Percentiles rank a stretch among this genome's conserved stretches.
Evolutionary conservation across 2,888 invertebrate genomes (phyloP).

Genomic region (Tupiocoris notatus): DNA sequence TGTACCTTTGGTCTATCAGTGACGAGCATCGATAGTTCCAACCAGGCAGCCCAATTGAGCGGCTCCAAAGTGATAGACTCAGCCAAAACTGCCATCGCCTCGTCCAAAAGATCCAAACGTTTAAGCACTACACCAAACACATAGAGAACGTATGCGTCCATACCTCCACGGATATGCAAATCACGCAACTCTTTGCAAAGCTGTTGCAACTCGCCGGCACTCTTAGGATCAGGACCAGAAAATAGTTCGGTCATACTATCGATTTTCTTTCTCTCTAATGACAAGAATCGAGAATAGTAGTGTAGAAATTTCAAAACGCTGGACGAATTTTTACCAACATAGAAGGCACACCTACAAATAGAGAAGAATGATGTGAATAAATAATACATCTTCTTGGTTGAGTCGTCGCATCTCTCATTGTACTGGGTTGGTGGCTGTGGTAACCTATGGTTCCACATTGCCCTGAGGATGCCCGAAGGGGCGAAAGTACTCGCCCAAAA

Average conservation of each 20-base stretch:
- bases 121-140: constrained; percentile 88
- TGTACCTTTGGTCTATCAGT: constrained; percentile 71
- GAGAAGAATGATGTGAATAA: too few relatives aligned
- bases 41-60: constrained; percentile 93
- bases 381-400: too few relatives aligned
- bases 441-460: too few relatives aligned
- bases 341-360: constrained; percentile 69
- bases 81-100: constrained; percentile 76
- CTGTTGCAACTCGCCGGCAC: constrained; percentile 58
- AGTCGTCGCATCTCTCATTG: too few relatives aligned
- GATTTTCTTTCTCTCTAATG: constrained; percentile 83
- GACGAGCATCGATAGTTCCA: constrained; percentile 83
- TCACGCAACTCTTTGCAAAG: constrained; percentile 61
- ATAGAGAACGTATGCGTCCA: constrained; percentile 86
- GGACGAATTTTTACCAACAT: constrained; percentile 68
- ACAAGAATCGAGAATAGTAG: constrained; percentile 82
- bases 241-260: constrained; percentile 73
- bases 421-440: too few relatives aligned
- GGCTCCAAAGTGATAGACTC: constrained; percentile 77
- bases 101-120: constrained; percentile 74
- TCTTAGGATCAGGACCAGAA: constrained; percentile 62
- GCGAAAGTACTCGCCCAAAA: too few relatives aligned
- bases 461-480: too few relatives aligned
- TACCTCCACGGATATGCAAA: constrained; percentile 58
- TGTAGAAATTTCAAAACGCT: constrained; percentile 77